Evolutionary conservation across 2,113 vertebrate species (phyloP).

Genomic region (Cyanoramphus novaezelandiae): DNA sequence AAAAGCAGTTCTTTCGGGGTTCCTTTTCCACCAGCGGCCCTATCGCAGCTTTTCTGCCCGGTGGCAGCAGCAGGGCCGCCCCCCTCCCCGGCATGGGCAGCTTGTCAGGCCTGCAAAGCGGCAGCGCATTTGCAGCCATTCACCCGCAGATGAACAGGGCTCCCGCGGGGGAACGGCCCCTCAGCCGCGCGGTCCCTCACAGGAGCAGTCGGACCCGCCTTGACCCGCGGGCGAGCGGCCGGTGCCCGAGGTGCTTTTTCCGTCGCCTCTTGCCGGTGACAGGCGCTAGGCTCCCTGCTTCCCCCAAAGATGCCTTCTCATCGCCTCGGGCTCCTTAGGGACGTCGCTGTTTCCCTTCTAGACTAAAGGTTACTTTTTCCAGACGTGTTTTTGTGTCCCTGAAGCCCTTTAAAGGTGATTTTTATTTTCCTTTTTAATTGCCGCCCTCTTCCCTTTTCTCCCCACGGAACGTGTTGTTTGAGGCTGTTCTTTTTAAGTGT

Average conservation of each 20-base stretch:
- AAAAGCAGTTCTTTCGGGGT: too few species aligned
- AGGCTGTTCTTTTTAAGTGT: background rate
- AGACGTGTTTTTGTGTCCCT: background rate
- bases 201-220: too few species aligned
- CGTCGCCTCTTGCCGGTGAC: background rate
- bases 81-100: too few species aligned
- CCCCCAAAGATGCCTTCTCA: conserved; percentile 31
- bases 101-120: too few species aligned
- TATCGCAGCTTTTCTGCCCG: too few species aligned
- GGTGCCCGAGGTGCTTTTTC: background rate
- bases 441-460: accelerated
- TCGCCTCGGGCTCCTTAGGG: background rate
- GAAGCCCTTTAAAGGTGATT: conserved; percentile 1
- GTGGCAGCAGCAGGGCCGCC: too few species aligned
- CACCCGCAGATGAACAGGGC: too few species aligned
- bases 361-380: conserved; percentile 22
- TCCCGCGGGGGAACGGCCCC: too few species aligned
- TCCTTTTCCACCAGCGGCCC: too few species aligned
- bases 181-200: too few species aligned
- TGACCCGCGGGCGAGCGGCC: background rate
- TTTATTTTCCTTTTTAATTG: background rate
- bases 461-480: background rate
- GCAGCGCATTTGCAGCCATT: too few species aligned
- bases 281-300: background rate
- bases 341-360: background rate